phyloP scores from a whole-genome alignment of 1,140 invertebrate genomes.

The Eupristina koningsbergeri region DNA sequence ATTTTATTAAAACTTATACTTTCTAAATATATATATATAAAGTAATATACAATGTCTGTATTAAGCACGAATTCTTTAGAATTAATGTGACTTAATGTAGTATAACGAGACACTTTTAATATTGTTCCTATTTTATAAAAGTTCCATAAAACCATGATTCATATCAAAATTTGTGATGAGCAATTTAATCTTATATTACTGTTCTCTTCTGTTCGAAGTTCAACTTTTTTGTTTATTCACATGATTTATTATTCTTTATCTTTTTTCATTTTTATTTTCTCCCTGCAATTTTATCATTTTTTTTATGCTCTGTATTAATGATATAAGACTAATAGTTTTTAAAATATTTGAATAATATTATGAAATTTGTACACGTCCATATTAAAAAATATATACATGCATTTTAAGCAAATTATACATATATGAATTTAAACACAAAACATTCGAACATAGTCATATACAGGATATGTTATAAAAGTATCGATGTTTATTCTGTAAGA shows the following conservation, averaged over 20 bases:
- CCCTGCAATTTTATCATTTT: not conserved
- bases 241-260: constrained; percentile 26
- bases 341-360: not conserved
- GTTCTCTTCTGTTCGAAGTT: constrained; percentile 7
- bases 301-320: not conserved
- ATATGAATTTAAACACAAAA: too few relatives aligned
- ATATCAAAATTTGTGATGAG: constrained; percentile 18
- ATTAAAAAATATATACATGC: not conserved
- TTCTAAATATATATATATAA: not conserved
- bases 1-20: too few relatives aligned
- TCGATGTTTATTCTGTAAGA: too few relatives aligned
- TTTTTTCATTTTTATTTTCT: not conserved
- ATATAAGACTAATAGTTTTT: not conserved
- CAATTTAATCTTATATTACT: not conserved
- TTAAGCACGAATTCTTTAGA: not conserved
- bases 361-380: not conserved
- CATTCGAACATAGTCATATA: too few relatives aligned
- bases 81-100: not conserved
- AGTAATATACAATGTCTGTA: not conserved
- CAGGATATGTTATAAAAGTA: too few relatives aligned
- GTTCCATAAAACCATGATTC: constrained; percentile 13
- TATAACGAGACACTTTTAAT: constrained; percentile 9
- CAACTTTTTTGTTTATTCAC: constrained; percentile 30
- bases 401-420: too few relatives aligned
- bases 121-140: constrained; percentile 11